Evolutionary conservation across 1,140 invertebrate genomes (phyloP).

Genomic region (Macrostomum lignano): DNA sequence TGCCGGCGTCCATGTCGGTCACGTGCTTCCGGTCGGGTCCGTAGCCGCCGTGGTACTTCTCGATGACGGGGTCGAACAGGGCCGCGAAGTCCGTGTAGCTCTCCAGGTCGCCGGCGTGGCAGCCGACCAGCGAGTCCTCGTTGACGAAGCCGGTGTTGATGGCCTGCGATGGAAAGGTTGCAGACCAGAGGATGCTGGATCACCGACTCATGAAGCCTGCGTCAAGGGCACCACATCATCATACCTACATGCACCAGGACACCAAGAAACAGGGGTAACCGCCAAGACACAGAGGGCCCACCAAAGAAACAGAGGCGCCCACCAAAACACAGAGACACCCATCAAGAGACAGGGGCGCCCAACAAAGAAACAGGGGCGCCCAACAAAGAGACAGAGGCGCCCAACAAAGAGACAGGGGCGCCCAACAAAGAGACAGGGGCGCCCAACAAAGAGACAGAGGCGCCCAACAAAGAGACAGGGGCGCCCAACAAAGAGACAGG

Average conservation of each 20-base stretch:
- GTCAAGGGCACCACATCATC: background rate
- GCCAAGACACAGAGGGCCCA: too few relatives aligned
- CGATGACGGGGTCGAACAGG: constrained; percentile 14
- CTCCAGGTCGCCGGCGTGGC: constrained; percentile 14
- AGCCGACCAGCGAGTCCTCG: constrained; percentile 12
- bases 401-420: too few relatives aligned
- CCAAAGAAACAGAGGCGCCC: too few relatives aligned
- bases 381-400: too few relatives aligned
- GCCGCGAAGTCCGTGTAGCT: constrained; percentile 13
- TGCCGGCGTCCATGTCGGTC: constrained; percentile 12
- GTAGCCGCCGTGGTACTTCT: constrained; percentile 13
- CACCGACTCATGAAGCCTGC: background rate
- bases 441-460: too few relatives aligned
- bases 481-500: too few relatives aligned
- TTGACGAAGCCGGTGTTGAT: constrained; percentile 9
- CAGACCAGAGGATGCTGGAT: background rate
- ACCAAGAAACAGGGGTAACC: background rate
- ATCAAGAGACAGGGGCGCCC: too few relatives aligned
- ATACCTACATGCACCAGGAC: background rate
- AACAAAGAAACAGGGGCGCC: too few relatives aligned
- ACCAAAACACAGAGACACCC: too few relatives aligned
- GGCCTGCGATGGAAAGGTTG: background rate
- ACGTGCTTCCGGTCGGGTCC: constrained; percentile 11
- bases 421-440: too few relatives aligned
- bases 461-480: too few relatives aligned